Base-by-base conservation (phyloP, 1,140 invertebrate species). In the Fopius arisanus region DNA sequence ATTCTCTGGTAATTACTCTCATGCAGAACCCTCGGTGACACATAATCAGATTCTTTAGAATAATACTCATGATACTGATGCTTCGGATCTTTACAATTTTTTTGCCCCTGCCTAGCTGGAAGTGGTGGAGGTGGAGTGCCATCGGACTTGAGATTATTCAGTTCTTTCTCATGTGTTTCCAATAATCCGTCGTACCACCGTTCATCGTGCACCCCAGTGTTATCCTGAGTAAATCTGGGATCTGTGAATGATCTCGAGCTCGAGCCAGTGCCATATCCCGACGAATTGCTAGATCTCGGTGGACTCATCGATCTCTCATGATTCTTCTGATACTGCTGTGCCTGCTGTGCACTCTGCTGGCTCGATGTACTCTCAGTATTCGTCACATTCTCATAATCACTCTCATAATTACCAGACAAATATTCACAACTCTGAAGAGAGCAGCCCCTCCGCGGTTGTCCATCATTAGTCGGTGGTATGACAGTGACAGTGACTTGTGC, bases 401-500 rank as follows among this genome's bases (percentile, higher is more conserved):
- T 91, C 77, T 93, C 92, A 74, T 90, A 90, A 79, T 89, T 90
- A 51, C 84, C 86, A 63, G 90, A 88, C 68, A 91, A 88, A 81
- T 93, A 93, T 79, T 91, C 90, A 83, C 93, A 94, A 75, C 92
- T 92, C 76, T 91, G 91, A 16, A 92, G 81, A 29, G 90, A 89
- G 79, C 93, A 94, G 23, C 93, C 93, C 83, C 90, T 89, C 83
- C 93, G 87, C 0, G 93, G 91, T 74, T 89, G 89, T 31, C 92
- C 92, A 82, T 94, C 93, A 43, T 90, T 87, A 4, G 90, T 85
- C 0, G 96, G 93, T 19, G 94, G 94, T 79, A 98, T 94, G 43
- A 96, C 93, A 43, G 94, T 94, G 5, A 97, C 91, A 12, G 93
- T 94, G 3, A 97, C 94, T 74, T 94, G 92, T 51, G 92, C 91